Conservation (phyloP, 2,888 invertebrate genomes). For the Nyleta sp. region DNA sequence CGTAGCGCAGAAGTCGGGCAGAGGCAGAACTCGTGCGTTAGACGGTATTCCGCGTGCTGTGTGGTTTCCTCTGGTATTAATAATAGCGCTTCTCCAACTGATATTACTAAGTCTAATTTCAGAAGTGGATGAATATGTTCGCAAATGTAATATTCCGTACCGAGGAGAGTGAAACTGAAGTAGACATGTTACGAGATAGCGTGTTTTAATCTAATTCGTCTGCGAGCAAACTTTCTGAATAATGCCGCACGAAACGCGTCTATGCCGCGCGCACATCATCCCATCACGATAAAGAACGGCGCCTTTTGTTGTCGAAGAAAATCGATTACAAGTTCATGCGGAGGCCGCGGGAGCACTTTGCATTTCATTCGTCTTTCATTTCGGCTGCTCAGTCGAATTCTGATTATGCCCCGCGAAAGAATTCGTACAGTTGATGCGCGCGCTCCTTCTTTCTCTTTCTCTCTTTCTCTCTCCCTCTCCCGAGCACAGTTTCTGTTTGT, state of each 20-base stretch:
- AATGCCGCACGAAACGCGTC: slow-evolving; percentile 49
- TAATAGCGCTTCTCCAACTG: slow-evolving; percentile 67
- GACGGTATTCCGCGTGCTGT: slow-evolving; percentile 64
- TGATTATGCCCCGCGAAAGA: slow-evolving; percentile 45
- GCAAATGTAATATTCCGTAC: slow-evolving; percentile 60
- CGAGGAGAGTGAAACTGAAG: slow-evolving; percentile 51
- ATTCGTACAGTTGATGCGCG: slow-evolving; percentile 7
- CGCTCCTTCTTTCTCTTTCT: too few species aligned
- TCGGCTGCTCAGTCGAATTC: slow-evolving; percentile 41
- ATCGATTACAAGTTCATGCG: slow-evolving; percentile 54
- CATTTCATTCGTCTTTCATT: slow-evolving; percentile 53
- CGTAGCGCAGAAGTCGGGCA: slow-evolving; percentile 60
- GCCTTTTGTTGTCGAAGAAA: slow-evolving; percentile 56
- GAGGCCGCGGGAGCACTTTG: slow-evolving; percentile 19
- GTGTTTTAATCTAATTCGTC: slow-evolving; percentile 64
- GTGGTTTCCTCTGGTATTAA: slow-evolving; percentile 71
- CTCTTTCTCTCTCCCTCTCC: background rate
- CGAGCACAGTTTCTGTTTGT: slow-evolving; percentile 33
- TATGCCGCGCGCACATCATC: slow-evolving; percentile 32
- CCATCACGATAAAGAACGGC: slow-evolving; percentile 49
- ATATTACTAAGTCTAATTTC: slow-evolving; percentile 73
- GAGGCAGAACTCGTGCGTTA: slow-evolving; percentile 53
- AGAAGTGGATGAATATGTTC: slow-evolving; percentile 68
- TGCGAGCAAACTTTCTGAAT: slow-evolving; percentile 62
- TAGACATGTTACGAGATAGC: slow-evolving; percentile 60